Percentiles rank a stretch among this genome's conserved stretches.
Evolutionary conservation across 2,797 vertebrate species (phyloP).

Genomic region (Ibycter americanus): DNA sequence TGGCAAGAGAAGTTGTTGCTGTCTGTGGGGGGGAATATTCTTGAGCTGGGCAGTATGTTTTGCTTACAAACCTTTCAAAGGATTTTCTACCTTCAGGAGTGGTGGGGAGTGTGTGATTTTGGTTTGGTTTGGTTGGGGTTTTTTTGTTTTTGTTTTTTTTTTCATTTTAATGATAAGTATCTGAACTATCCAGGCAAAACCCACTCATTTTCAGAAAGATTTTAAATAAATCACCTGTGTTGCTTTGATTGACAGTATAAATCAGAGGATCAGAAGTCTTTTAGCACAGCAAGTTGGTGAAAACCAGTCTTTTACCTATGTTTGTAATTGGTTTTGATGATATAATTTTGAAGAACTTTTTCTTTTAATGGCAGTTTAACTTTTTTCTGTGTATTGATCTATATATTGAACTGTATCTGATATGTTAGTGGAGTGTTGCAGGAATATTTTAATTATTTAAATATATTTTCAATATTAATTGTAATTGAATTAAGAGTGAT

Average conservation of each 20-base stretch:
- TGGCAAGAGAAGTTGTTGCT: not conserved
- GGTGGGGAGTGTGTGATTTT: accelerated
- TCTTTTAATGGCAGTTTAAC: not conserved
- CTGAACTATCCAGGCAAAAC: not conserved
- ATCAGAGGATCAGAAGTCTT: not conserved
- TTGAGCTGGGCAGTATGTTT: not conserved
- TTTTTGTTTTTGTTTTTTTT: not conserved
- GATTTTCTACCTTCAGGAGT: not conserved
- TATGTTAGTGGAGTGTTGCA: not conserved
- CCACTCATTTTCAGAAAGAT: not conserved
- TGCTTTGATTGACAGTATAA: not conserved
- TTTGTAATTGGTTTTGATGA: not conserved
- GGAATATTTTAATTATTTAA: not conserved
- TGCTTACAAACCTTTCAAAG: not conserved
- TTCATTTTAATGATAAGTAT: not conserved
- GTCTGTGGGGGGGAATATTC: no score
- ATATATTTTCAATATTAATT: not conserved
- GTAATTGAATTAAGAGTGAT: not conserved
- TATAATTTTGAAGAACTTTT: not conserved
- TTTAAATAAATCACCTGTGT: not conserved
- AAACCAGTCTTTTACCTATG: not conserved
- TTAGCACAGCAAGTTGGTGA: not conserved
- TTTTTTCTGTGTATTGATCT: not conserved
- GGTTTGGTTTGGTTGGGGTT: not conserved
- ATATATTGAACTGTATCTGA: not conserved